Conservation (phyloP, 2,113 vertebrate genomes). For the Clupea harengus region DNA sequence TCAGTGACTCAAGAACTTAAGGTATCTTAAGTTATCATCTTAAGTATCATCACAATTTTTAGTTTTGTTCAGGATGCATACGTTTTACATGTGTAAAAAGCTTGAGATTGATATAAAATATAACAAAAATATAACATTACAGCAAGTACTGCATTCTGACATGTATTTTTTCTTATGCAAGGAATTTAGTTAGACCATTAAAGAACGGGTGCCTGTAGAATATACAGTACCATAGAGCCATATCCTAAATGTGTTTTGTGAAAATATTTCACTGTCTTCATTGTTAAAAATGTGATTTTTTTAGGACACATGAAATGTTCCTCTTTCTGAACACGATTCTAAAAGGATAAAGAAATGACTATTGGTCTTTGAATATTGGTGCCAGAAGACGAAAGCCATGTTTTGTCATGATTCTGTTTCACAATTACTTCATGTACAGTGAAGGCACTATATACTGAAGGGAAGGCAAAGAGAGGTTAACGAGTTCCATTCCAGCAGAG, state of each 20-base stretch:
- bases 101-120: neutral
- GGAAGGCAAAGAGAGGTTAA: conserved; percentile 32
- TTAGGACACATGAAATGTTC: neutral
- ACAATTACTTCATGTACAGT: neutral
- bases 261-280: neutral
- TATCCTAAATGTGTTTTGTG: neutral
- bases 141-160: no score
- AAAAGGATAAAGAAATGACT: neutral
- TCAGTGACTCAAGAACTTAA: neutral
- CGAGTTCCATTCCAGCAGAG: conserved; percentile 39
- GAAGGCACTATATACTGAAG: neutral
- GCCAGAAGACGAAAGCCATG: neutral
- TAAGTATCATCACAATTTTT: neutral
- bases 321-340: neutral
- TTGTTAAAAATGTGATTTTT: neutral
- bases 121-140: neutral
- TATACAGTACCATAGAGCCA: neutral
- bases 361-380: neutral
- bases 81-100: neutral
- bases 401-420: neutral
- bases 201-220: neutral
- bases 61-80: neutral
- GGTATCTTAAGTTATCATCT: neutral
- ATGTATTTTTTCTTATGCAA: neutral
- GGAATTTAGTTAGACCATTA: neutral